These are phyloP conservation scores for Cacoxenus indagator DNA, from an alignment of 2,888 invertebrate species.

Conservation along the genomic window DNA sequence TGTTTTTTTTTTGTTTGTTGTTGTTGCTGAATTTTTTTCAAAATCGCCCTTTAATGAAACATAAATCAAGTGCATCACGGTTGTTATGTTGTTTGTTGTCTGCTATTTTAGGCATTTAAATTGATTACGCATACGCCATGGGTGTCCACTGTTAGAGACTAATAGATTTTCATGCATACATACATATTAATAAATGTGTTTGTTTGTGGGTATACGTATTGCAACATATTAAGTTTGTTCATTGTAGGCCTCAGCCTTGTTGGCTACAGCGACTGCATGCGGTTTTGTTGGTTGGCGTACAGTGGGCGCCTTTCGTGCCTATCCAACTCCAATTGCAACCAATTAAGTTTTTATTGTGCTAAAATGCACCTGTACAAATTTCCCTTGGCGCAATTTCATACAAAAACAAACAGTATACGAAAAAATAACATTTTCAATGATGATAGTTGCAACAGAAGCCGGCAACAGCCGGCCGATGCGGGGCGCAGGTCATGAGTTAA, in stretches of 20 bases:
- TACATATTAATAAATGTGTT: background rate
- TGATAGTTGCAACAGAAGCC: background rate
- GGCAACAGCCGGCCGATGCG: no score
- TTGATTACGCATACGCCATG: background rate
- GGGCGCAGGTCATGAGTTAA: no score
- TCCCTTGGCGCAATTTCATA: slow-evolving; percentile 65
- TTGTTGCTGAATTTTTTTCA: background rate
- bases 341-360: slow-evolving; percentile 64
- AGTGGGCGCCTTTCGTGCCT: slow-evolving; percentile 2
- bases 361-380: slow-evolving; percentile 64
- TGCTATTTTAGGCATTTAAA: background rate
- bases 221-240: background rate
- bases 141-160: background rate
- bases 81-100: background rate
- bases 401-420: slow-evolving; percentile 62
- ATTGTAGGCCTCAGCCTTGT: background rate
- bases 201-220: background rate
- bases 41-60: background rate
- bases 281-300: background rate
- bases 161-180: background rate
- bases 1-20: background rate
- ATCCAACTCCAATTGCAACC: slow-evolving; percentile 12
- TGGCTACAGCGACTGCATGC: background rate
- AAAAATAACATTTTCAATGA: slow-evolving; percentile 54
- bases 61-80: background rate